phyloP scores from a whole-genome alignment of 2,888 invertebrate species.

The Orthosia incerta region DNA sequence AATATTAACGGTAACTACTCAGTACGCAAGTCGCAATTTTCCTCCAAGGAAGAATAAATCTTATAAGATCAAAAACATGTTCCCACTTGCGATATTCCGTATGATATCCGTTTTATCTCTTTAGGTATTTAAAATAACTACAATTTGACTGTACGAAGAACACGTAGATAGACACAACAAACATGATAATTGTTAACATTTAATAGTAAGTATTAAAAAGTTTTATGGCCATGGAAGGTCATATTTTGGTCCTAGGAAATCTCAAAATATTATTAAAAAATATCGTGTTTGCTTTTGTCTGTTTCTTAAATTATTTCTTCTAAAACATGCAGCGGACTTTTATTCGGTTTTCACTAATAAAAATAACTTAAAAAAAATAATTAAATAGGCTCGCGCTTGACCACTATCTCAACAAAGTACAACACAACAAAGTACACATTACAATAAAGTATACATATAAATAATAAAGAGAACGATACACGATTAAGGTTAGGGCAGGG shows the following conservation, averaged over 20 bases:
- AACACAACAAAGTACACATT: too few relatives aligned
- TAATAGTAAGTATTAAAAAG: neutral
- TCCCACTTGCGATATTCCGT: neutral
- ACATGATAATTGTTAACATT: neutral
- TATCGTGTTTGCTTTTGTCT: too few relatives aligned
- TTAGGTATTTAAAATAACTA: constrained; percentile 7
- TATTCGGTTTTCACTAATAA: too few relatives aligned
- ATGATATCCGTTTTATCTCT: constrained; percentile 9
- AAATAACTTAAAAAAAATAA: too few relatives aligned
- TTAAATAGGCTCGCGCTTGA: too few relatives aligned
- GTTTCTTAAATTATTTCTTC: too few relatives aligned
- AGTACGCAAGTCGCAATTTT: constrained; percentile 67
- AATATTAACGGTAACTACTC: constrained; percentile 79
- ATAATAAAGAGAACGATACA: too few relatives aligned
- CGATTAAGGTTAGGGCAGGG: too few relatives aligned
- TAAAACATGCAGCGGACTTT: too few relatives aligned
- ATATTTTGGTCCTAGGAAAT: neutral
- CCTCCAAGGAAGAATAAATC: constrained; percentile 68
- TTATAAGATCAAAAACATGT: constrained; percentile 54
- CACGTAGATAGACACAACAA: constrained; percentile 3
- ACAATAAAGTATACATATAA: too few relatives aligned
- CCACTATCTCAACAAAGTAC: too few relatives aligned
- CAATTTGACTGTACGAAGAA: neutral
- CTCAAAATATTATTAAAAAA: too few relatives aligned
- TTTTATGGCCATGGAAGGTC: neutral